phyloP scores from a whole-genome alignment of 2,797 vertebrate species.

The Corythornis leucogaster region DNA sequence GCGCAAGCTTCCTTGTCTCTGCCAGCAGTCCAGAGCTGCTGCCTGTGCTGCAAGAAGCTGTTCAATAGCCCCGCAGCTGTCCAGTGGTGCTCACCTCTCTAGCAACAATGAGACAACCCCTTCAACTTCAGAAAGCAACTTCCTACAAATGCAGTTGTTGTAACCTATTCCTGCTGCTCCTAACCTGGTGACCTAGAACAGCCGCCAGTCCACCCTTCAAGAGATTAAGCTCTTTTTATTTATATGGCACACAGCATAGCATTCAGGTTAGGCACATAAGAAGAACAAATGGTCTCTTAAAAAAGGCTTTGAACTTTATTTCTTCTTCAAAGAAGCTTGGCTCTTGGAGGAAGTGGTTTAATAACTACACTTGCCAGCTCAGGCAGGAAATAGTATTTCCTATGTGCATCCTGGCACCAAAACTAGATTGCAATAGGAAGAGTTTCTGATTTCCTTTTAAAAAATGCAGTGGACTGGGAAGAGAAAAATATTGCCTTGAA shows the following conservation, averaged over 20 bases:
- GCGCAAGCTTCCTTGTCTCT: neutral
- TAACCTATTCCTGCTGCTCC: neutral
- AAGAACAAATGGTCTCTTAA: slow-evolving; percentile 67
- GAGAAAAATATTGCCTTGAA: neutral
- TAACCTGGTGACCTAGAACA: neutral
- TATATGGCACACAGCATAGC: neutral
- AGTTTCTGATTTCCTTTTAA: slow-evolving; percentile 43
- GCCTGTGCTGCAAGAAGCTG: neutral
- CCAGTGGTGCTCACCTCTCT: neutral
- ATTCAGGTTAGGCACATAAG: slow-evolving; percentile 53
- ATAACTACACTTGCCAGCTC: slow-evolving; percentile 58
- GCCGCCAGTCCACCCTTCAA: slow-evolving; percentile 36
- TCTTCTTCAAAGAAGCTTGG: slow-evolving; percentile 65
- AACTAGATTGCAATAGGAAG: slow-evolving; percentile 20
- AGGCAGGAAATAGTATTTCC: slow-evolving; percentile 69
- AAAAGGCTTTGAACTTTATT: slow-evolving; percentile 74
- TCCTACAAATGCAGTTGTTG: neutral
- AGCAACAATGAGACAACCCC: neutral
- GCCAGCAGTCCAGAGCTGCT: neutral
- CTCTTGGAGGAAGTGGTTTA: slow-evolving; percentile 67
- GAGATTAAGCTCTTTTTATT: slow-evolving; percentile 29
- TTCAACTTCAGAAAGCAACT: neutral
- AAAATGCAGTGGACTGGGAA: neutral
- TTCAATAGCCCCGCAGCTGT: neutral
- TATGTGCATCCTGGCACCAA: slow-evolving; percentile 57